phyloP scores from a whole-genome alignment of 2,888 invertebrate species.

The Hoplodrina blanda region DNA sequence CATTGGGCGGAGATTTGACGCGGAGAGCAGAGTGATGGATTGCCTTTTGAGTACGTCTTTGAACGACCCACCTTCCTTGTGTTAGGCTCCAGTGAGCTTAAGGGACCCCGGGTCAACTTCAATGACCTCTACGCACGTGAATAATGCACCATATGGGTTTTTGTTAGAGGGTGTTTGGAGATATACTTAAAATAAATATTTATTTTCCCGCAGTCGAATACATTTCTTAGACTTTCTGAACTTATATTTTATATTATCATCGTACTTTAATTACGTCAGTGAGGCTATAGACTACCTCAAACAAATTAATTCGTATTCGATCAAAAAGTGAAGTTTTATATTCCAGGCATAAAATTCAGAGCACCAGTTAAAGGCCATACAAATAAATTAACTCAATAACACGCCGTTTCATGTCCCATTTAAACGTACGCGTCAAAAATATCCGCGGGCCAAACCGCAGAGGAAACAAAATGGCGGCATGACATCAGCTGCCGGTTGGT shows the following conservation, averaged over 20 bases:
- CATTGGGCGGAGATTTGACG: constrained; percentile 37
- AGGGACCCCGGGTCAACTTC: constrained; percentile 20
- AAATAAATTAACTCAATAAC: constrained; percentile 48
- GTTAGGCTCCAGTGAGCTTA: constrained; percentile 20
- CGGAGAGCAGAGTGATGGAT: constrained; percentile 44
- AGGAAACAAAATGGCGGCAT: constrained; percentile 71
- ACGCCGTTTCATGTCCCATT: constrained; percentile 44
- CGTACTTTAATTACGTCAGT: background rate
- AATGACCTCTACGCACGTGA: constrained; percentile 16
- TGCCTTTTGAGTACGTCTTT: constrained; percentile 27
- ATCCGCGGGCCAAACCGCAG: constrained; percentile 67
- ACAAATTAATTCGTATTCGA: constrained; percentile 4
- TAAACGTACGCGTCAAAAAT: constrained; percentile 59
- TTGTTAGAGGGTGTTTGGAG: background rate
- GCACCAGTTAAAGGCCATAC: constrained; percentile 19
- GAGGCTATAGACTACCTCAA: no score
- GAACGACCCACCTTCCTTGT: constrained; percentile 42
- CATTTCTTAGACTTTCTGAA: background rate
- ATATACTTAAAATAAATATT: background rate
- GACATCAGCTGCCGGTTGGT: constrained; percentile 65
- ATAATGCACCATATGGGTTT: background rate
- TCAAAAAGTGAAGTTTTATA: constrained; percentile 6
- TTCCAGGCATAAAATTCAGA: constrained; percentile 10
- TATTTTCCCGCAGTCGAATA: no score
- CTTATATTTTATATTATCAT: background rate